Conservation (phyloP, 1,140 invertebrate genomes). For the Goniozus legneri region DNA sequence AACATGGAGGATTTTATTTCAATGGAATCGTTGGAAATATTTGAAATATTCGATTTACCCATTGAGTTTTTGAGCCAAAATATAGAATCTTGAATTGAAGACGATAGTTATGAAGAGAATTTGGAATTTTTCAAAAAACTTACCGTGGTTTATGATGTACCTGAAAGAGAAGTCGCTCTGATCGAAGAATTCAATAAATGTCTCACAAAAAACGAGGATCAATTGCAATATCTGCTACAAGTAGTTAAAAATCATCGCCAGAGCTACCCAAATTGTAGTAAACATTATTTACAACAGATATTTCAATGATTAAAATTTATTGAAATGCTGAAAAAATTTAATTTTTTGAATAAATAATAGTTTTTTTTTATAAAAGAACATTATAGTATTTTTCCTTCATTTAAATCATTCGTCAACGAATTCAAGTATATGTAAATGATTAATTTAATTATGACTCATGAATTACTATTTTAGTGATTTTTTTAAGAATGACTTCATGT, state of each 20-base stretch:
- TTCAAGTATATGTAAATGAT: no score
- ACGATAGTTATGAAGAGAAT: not conserved
- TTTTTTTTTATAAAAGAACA: no score
- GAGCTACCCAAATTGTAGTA: not conserved
- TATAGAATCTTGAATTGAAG: not conserved
- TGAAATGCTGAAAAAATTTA: no score
- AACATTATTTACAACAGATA: no score
- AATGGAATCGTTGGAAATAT: not conserved
- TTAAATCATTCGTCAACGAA: no score
- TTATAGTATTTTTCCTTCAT: no score
- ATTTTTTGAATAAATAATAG: no score
- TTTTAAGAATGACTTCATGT: no score
- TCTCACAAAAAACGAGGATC: not conserved
- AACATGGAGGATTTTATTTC: not conserved
- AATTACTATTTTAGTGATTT: no score
- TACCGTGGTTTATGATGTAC: not conserved
- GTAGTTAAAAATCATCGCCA: not conserved
- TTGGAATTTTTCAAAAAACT: not conserved
- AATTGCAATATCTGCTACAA: not conserved
- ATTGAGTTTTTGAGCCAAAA: not conserved
- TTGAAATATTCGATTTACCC: not conserved
- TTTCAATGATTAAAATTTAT: no score
- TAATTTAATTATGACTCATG: no score
- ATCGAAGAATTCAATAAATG: not conserved
- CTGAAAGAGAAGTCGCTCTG: not conserved